These are phyloP conservation scores for Danio tinwini DNA, from an alignment of 2,797 vertebrate genomes.

Conservation along the genomic window DNA sequence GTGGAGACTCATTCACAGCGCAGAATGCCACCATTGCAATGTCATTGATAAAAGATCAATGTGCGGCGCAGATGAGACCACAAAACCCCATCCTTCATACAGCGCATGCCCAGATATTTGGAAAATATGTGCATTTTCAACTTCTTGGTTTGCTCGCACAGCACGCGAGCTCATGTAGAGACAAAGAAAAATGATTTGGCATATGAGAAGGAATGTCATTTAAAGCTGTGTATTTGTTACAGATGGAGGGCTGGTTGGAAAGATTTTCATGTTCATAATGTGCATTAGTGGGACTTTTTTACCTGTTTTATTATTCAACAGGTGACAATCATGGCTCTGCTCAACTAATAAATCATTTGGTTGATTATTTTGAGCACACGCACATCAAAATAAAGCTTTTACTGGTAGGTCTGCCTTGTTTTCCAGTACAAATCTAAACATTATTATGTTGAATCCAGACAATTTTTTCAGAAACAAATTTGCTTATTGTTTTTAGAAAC, in stretches of 20 bases:
- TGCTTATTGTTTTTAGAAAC: too few species aligned
- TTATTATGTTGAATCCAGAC: too few species aligned
- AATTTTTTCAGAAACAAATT: too few species aligned
- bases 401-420: too few species aligned
- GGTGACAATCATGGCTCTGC: background rate
- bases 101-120: constrained; percentile 71
- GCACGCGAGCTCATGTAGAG: constrained; percentile 61
- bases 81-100: constrained; percentile 73
- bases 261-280: background rate
- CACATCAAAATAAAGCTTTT: too few species aligned
- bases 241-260: constrained; percentile 30
- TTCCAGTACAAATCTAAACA: too few species aligned
- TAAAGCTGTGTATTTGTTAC: constrained; percentile 41
- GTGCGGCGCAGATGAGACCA: constrained; percentile 76
- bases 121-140: constrained; percentile 70
- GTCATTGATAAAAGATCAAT: constrained; percentile 76
- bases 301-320: constrained; percentile 4
- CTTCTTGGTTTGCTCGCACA: constrained; percentile 66
- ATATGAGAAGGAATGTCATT: constrained; percentile 65
- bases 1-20: constrained; percentile 33
- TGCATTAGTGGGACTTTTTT: background rate
- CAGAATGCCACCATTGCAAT: constrained; percentile 62
- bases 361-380: too few species aligned
- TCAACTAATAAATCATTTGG: too few species aligned
- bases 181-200: constrained; percentile 59